These are phyloP conservation scores for Stenodema calcarata DNA, from an alignment of 2,888 invertebrate species.

Conservation along the genomic window DNA sequence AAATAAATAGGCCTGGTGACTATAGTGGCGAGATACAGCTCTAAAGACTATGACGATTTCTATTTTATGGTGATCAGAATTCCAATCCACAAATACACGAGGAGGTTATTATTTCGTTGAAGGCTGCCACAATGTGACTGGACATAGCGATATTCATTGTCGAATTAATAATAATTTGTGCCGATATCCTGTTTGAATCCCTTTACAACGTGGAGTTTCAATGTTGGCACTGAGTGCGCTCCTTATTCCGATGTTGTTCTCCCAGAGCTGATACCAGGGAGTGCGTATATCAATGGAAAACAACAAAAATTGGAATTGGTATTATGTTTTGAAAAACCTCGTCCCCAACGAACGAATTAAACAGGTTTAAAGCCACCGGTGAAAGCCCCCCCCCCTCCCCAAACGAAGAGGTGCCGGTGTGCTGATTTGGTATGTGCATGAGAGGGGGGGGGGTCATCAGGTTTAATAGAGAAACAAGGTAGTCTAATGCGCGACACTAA, in stretches of 20 bases:
- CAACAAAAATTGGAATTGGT: background rate
- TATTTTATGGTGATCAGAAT: no score
- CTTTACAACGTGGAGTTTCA: no score
- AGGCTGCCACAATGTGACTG: no score
- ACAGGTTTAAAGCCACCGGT: background rate
- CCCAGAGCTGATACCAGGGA: background rate
- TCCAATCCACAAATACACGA: no score
- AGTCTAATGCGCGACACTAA: constrained; percentile 21
- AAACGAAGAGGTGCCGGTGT: background rate
- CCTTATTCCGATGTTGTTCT: background rate
- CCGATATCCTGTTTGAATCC: no score
- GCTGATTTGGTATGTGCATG: background rate
- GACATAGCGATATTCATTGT: no score
- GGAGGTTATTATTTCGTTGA: no score
- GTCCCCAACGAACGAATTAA: background rate
- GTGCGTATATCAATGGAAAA: background rate
- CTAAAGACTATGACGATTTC: no score
- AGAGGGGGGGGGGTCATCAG: background rate
- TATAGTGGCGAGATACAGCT: no score
- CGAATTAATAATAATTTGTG: no score
- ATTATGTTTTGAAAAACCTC: background rate
- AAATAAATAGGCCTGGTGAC: no score
- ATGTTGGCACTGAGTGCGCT: background rate
- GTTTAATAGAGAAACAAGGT: constrained; percentile 22
- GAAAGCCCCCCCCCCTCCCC: background rate